Percentiles rank a stretch among this genome's conserved stretches.
These are phyloP conservation scores for Limnothrissa miodon DNA, from an alignment of 2,113 vertebrate species.

Conservation along the genomic window DNA sequence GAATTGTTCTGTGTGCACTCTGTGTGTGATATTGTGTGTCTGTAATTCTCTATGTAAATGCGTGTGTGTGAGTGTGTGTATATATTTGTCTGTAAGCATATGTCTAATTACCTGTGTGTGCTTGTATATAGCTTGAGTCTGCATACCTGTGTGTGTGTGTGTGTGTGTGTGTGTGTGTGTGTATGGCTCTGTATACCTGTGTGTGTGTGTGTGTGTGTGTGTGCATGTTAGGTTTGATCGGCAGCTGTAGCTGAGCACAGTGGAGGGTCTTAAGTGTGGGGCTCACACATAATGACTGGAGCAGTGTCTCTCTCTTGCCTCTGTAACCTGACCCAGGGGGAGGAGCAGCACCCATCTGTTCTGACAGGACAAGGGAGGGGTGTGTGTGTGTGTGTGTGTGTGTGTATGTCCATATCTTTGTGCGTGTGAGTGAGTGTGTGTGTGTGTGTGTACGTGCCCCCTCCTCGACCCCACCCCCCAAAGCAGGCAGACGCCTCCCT, in stretches of 20 bases:
- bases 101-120: background rate
- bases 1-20: background rate
- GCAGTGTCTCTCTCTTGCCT: constrained; percentile 55
- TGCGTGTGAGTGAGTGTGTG: background rate
- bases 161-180: constrained; percentile 20
- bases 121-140: constrained; percentile 41
- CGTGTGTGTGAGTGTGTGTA: background rate
- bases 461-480: background rate
- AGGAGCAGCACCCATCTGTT: constrained; percentile 72
- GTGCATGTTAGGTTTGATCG: constrained; percentile 51
- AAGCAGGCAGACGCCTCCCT: constrained; percentile 32
- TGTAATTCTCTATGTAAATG: background rate
- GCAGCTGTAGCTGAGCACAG: constrained; percentile 28
- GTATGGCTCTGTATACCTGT: constrained; percentile 41
- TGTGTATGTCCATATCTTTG: background rate
- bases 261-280: constrained; percentile 34
- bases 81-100: too few species aligned
- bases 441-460: constrained; percentile 6
- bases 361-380: constrained; percentile 50
- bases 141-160: constrained; percentile 28
- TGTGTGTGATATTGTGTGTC: background rate
- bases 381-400: background rate
- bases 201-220: constrained; percentile 38
- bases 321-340: constrained; percentile 69
- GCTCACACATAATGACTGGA: constrained; percentile 61